These are phyloP conservation scores for Crepidodera aurea DNA, from an alignment of 2,888 invertebrate genomes.

Conservation along the genomic window DNA sequence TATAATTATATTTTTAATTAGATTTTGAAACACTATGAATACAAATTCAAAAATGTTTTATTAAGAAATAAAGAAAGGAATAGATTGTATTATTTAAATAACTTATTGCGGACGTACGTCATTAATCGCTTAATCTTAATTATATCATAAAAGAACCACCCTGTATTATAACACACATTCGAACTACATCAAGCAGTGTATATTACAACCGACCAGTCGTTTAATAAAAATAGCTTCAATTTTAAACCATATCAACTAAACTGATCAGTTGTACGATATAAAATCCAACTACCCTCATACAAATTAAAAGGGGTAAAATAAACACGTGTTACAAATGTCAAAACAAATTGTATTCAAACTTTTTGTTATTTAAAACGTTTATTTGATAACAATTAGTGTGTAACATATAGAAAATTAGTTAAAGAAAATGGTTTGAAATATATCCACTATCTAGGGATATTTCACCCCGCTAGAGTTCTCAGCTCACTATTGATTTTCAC, in stretches of 20 bases:
- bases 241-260: neutral
- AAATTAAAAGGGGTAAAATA: slow-evolving; percentile 5
- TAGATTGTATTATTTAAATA: too few species aligned
- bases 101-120: too few species aligned
- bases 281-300: neutral
- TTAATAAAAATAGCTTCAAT: neutral
- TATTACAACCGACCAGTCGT: slow-evolving; percentile 2
- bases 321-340: neutral
- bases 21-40: too few species aligned
- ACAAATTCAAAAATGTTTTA: too few species aligned
- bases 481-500: slow-evolving; percentile 55
- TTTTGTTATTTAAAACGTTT: neutral
- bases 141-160: too few species aligned
- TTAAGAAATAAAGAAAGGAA: too few species aligned
- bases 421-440: slow-evolving; percentile 10
- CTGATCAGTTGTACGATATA: neutral
- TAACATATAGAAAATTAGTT: neutral
- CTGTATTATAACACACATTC: neutral
- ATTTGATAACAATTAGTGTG: neutral
- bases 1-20: too few species aligned
- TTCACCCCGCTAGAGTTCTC: slow-evolving; percentile 49
- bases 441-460: slow-evolving; percentile 36
- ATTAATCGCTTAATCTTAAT: too few species aligned
- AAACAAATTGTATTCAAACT: neutral
- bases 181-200: neutral